These are phyloP conservation scores for Archaeoteleia sp. DNA, from an alignment of 2,888 invertebrate species.

Conservation along the genomic window DNA sequence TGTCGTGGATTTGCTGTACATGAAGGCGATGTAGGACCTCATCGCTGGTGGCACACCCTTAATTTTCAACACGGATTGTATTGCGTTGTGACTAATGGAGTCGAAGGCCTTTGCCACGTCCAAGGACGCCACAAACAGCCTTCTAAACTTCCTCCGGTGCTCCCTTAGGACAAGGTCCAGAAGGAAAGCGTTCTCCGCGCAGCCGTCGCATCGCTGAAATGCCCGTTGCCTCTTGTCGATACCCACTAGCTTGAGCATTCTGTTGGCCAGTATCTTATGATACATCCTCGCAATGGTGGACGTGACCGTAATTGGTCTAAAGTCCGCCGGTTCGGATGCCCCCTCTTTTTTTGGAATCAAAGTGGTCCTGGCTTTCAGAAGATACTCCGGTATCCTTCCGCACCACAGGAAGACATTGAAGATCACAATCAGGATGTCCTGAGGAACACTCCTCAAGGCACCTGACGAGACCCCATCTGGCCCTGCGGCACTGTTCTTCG, in stretches of 20 bases:
- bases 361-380: conserved; percentile 43
- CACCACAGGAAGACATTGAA: conserved; percentile 18
- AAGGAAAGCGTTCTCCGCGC: conserved; percentile 50
- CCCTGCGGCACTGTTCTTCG: conserved; percentile 46
- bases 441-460: conserved; percentile 50
- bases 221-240: conserved; percentile 50
- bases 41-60: not conserved
- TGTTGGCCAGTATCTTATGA: conserved; percentile 48
- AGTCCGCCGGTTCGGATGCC: conserved; percentile 1
- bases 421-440: not conserved
- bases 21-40: conserved; percentile 15
- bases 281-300: conserved; percentile 28
- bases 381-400: conserved; percentile 56
- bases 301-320: conserved; percentile 9
- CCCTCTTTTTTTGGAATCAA: conserved; percentile 22
- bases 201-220: conserved; percentile 50
- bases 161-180: conserved; percentile 9
- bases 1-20: conserved; percentile 56
- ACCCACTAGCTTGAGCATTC: not conserved
- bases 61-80: not conserved
- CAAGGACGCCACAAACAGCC: conserved; percentile 33
- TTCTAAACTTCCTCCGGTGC: not conserved
- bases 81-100: conserved; percentile 35
- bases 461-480: conserved; percentile 53
- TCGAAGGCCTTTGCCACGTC: conserved; percentile 57